Base-by-base conservation (phyloP, 2,797 vertebrate genomes). In the Betta splendens region DNA sequence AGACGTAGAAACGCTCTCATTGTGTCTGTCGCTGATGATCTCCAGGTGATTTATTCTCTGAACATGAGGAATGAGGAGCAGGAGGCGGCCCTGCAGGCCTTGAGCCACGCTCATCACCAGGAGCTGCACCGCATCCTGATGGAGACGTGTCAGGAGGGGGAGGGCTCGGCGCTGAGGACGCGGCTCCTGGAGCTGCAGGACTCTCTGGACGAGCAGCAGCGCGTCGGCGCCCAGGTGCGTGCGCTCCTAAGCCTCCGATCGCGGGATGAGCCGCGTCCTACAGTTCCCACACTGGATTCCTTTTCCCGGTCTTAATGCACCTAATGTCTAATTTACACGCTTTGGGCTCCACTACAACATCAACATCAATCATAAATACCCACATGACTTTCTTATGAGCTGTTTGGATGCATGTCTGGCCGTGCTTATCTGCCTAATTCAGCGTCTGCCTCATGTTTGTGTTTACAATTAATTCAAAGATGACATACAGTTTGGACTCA, bases 11-110 rank as follows among this genome's bases (percentile, higher is more conserved):
- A n/a, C n/a, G n/a, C n/a, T 48, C n/a, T 48, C 6, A 28, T 8
- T 10, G 11, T 31, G 20, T 39, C 44, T 63, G 31, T 56, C 2
- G 17, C 20, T 60, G 51, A 21, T 20, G 0, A 29, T 44, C 36
- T 51, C 3, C 82, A 99, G 97, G 97, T 99, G 75, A 97, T 98
- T 77, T 96, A 98, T 69, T 92, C 95, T 35, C 88, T 98, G 71
- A 98, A 98, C 83, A 93, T 92, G 47, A 98, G 93, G 81, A 94
- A 95, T 75, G 97, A 98, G 69, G 96, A 99, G 80, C 92, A 94
- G 0, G 95, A 98, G 79, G 89, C 90, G 38, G 92, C 83, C 51
- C 72, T 96, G 70, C 93, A 94, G 83, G 87, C 93, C 28, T 75
- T 96, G 72, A 92, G 84, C 62, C 91, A 95, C 21, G 89, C 92